Percentiles rank a stretch among this genome's conserved stretches.
Conservation (phyloP, 30 jellyfish, hydroid and myxozoan species). For the Hydractinia symbiolongicarpus region DNA sequence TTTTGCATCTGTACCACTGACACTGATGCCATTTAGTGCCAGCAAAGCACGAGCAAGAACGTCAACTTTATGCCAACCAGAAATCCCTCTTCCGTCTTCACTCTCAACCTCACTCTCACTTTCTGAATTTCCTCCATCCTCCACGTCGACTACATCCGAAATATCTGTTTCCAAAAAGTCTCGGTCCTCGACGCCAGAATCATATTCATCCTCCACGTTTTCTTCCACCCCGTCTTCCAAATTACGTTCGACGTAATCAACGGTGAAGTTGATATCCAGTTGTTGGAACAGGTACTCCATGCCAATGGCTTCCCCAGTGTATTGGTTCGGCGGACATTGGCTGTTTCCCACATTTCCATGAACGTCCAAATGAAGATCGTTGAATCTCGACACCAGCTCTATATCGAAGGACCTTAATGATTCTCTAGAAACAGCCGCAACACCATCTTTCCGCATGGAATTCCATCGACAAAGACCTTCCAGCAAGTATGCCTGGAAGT, state of each 20-base stretch:
- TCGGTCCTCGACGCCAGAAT: background rate
- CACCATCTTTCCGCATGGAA: conserved; percentile 20
- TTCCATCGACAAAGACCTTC: conserved; percentile 31
- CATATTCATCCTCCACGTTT: background rate
- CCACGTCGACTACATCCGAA: background rate
- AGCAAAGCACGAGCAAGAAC: conserved; percentile 21
- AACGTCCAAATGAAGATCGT: background rate
- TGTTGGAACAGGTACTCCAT: conserved; percentile 30
- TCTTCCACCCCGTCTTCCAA: conserved; percentile 7
- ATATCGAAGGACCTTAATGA: background rate
- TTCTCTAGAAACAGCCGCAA: background rate
- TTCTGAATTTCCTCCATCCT: background rate
- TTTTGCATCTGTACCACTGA: background rate
- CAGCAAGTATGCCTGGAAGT: conserved; percentile 39
- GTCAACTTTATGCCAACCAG: conserved; percentile 34
- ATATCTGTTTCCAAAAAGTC: background rate
- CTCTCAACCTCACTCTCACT: background rate
- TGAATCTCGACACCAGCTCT: background rate
- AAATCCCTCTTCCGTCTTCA: conserved; percentile 2
- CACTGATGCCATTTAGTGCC: conserved; percentile 14
- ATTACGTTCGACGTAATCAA: conserved; percentile 8
- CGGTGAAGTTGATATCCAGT: background rate
- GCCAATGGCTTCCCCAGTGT: conserved; percentile 28
- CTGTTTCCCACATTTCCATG: conserved; percentile 1
- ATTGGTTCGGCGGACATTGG: background rate